Evolutionary conservation across 1,140 invertebrate genomes (phyloP), one percentile per base, ranked within the genome.

Genomic region (Hyles vespertilio): DNA sequence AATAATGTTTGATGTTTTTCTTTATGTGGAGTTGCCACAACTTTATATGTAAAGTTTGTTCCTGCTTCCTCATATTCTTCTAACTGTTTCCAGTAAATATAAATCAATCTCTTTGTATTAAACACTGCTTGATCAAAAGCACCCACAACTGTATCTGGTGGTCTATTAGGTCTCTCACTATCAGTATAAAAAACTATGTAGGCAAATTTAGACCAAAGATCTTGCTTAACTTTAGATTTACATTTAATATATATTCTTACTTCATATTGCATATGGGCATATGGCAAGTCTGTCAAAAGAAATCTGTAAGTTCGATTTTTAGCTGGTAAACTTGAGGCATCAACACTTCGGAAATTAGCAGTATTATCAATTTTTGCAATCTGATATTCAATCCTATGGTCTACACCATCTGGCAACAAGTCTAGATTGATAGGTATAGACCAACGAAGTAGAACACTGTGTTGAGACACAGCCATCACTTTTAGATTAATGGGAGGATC

Each of bases 11-110:
- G 59, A 10, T 71, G 49, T 10, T 59, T 74, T 33, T 66, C 81
- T 12, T 74, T 70, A 32, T 67, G 66, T 62, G 76, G 70, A 8
- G 67, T 69, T 8, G 79, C 64, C 34, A 79, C 48, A 1, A 82
- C 77, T 67, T 77, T 82, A 57, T 89, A 86, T 7, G 80, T 84
- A 73, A 64, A 89, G 56, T 89, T 87, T 10, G 70, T 71, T 51
- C 83, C 84, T 50, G 77, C 80, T 55, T 93, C 89, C 59, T 92
- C 86, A 69, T 91, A 91, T 6, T 87, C 79, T 32, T 91, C 90
- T 51, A 95, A 90, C 56, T 92, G 87, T 74, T 93, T 92, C 94
- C 94, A 95, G 76, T 94, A 94, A 12, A 95, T 81, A 79, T 91
- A 92, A 32, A 94, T 82, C 51, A 92, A 90, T 53, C 92, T 72